These are phyloP conservation scores for Bombyx mori DNA, from an alignment of 1,140 invertebrate genomes.

Conservation along the genomic window ASM3026992v2 NC_085119.1:6980501-6981000, in stretches of 20 bases:
- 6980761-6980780: conserved; percentile 6
- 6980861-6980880: too few species aligned
- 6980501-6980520: conserved; percentile 3
- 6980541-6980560: background rate
- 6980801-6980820: too few species aligned
- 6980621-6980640: conserved; percentile 23
- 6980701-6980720: conserved; percentile 60
- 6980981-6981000: too few species aligned
- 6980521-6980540: conserved; percentile 5
- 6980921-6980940: too few species aligned
- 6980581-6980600: conserved; percentile 48
- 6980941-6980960: too few species aligned
- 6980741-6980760: conserved; percentile 72
- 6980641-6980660: conserved; percentile 21
- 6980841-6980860: too few species aligned
- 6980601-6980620: conserved; percentile 44
- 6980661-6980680: conserved; percentile 50
- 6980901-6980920: too few species aligned
- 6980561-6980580: background rate
- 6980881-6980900: too few species aligned
- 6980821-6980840: too few species aligned
- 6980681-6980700: conserved; percentile 61
- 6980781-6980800: too few species aligned
- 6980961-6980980: too few species aligned
- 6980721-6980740: conserved; percentile 74